Evolutionary conservation across 2,888 invertebrate species (phyloP).

Genomic region (Machimus atricapillus): DNA sequence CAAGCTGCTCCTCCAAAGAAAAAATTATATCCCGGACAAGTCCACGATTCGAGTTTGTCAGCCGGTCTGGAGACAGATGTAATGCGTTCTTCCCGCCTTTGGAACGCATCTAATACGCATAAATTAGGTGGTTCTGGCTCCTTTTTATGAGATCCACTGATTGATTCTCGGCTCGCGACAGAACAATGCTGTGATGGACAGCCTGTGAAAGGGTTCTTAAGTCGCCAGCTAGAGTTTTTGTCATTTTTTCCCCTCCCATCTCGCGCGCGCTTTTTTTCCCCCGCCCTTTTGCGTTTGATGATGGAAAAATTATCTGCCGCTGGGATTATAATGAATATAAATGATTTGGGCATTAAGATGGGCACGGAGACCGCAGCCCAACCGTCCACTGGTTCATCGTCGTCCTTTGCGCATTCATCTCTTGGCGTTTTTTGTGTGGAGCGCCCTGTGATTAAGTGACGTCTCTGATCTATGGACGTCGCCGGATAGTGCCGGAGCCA

Average conservation of each 20-base stretch:
- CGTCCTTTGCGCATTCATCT: background rate
- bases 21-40: conserved; percentile 21
- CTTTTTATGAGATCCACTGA: conserved; percentile 5
- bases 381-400: background rate
- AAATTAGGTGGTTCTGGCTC: conserved; percentile 26
- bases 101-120: conserved; percentile 21
- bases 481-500: background rate
- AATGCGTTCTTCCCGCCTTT: background rate
- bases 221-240: background rate
- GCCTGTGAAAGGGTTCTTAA: conserved; percentile 28
- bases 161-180: conserved; percentile 26
- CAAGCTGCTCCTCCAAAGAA: conserved; percentile 7
- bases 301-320: conserved; percentile 35
- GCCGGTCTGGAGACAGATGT: conserved; percentile 30
- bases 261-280: background rate
- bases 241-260: background rate
- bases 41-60: conserved; percentile 28
- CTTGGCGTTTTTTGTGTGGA: background rate
- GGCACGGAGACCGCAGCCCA: background rate
- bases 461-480: background rate
- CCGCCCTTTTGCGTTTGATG: background rate
- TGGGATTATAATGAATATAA: conserved; percentile 36
- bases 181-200: conserved; percentile 32
- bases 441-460: background rate
- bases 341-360: conserved; percentile 15